These are phyloP conservation scores for Galeopsomyia nigrocyanea DNA, from an alignment of 2,888 invertebrate genomes.

Conservation along the genomic window DNA sequence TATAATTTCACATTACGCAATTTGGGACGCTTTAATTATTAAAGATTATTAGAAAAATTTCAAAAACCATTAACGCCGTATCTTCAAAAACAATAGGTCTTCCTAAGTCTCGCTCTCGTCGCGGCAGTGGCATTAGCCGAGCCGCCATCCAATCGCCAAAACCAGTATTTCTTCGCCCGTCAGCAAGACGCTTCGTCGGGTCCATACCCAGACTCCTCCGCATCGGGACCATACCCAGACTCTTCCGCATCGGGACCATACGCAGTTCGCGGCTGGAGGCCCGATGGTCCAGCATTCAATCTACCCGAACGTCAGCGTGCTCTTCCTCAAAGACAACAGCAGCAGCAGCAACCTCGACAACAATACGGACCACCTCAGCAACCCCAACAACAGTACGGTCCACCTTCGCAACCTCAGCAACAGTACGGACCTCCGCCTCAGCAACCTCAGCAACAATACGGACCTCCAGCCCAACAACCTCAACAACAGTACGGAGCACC, in stretches of 20 bases:
- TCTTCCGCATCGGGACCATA: conserved; percentile 64
- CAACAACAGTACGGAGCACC: conserved; percentile 54
- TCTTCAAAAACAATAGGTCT: conserved; percentile 56
- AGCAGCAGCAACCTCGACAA: conserved; percentile 54
- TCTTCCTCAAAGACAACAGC: not conserved
- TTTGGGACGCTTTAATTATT: too few relatives aligned
- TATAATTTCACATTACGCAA: too few relatives aligned
- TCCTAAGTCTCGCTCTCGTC: conserved; percentile 64
- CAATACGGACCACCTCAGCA: conserved; percentile 49
- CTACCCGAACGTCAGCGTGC: conserved; percentile 63
- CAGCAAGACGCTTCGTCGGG: conserved; percentile 57
- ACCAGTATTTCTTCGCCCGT: conserved; percentile 62
- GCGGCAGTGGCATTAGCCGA: conserved; percentile 68
- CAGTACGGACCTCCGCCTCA: conserved; percentile 54
- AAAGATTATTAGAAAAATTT: too few relatives aligned
- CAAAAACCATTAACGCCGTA: too few relatives aligned
- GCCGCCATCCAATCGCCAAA: conserved; percentile 64
- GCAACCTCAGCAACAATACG: conserved; percentile 50
- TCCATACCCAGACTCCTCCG: conserved; percentile 24
- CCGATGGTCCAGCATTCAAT: conserved; percentile 68
- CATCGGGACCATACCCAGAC: conserved; percentile 64
- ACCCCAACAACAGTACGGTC: conserved; percentile 51
- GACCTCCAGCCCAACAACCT: conserved; percentile 47
- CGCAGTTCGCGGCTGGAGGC: conserved; percentile 69
- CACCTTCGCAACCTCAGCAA: conserved; percentile 46